Evolutionary conservation across 2,797 vertebrate species (phyloP), one percentile per base, ranked within the genome.

Genomic region (Erethizon dorsatum): DNA sequence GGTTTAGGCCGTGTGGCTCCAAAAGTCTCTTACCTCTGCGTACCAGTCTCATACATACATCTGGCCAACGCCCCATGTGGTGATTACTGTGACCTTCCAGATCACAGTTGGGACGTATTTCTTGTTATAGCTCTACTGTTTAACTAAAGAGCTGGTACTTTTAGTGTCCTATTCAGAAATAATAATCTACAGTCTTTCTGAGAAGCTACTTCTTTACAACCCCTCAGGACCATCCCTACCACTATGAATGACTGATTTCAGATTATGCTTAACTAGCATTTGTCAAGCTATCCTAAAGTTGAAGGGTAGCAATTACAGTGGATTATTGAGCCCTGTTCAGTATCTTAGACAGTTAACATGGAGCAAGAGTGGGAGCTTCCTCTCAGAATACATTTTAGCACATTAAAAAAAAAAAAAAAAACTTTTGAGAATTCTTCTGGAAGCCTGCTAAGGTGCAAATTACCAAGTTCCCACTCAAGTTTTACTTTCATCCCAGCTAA

Each of bases 361-460:
- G 20, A 89, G 24, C 59, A 92, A 5, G 20, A 61, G 20, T 52
- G 50, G 59, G 91, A 52, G 7, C 69, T 90, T 83, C 33, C 54
- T 94, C 73, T 82, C 56, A 87, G 73, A 73, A 90, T 47, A 87
- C 37, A 45, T 56, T 69, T 59, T 73, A 92, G 18, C n/a, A 61
- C 17, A 77, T 82, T 71, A 50, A n/a, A 52, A 92, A 56, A 37
- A 73, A 85, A 56, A 56, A 56, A 41, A 85, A 45, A 59, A 6
- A 6, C 50, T 63, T 86, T 82, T 90, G 59, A 69, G 91, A 78
- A 83, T 90, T 90, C 33, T 83, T 26, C 37, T 28, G 22, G 26
- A n/a, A 50, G 10, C 3, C n/a, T 80, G 73, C 17, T 75, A 47
- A 69, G 54, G 65, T 85, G 69, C 63, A 88, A 90, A 93, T 37